Evolutionary conservation across 1,140 invertebrate species (phyloP).

Genomic region (Frieseomelitta varia): DNA sequence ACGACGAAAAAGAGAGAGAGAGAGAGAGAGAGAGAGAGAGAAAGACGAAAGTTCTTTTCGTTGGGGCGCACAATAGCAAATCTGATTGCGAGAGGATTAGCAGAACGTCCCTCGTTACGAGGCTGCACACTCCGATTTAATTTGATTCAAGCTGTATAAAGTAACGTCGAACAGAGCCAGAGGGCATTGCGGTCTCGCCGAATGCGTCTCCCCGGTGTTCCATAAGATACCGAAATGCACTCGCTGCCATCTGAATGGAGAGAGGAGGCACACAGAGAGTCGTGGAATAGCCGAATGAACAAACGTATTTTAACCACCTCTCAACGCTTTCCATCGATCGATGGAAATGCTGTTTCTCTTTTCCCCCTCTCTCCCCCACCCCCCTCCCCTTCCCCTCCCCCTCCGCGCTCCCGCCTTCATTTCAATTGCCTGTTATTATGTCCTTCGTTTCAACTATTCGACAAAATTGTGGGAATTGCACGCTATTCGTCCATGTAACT

Average conservation of each 20-base stretch:
- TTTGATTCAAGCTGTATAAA: constrained; percentile 49
- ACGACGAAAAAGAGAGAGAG: too few species aligned
- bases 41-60: constrained; percentile 6
- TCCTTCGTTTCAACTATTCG: background rate
- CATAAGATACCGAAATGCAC: constrained; percentile 24
- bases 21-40: background rate
- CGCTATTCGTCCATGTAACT: background rate
- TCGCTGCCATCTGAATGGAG: background rate
- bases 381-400: background rate
- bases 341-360: constrained; percentile 2
- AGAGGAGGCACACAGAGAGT: background rate
- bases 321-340: constrained; percentile 37
- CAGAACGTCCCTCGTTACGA: constrained; percentile 44
- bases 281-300: constrained; percentile 22
- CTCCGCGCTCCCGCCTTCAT: background rate
- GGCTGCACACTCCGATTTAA: constrained; percentile 48
- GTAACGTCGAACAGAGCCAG: constrained; percentile 33
- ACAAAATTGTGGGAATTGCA: background rate
- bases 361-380: background rate
- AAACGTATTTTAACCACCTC: constrained; percentile 44
- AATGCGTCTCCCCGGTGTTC: constrained; percentile 25
- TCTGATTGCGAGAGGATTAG: constrained; percentile 41
- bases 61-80: constrained; percentile 24
- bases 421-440: constrained; percentile 34
- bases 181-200: constrained; percentile 36